These are phyloP conservation scores for Coelinius sp. DNA, from an alignment of 2,888 invertebrate genomes.

Conservation along the genomic window DNA sequence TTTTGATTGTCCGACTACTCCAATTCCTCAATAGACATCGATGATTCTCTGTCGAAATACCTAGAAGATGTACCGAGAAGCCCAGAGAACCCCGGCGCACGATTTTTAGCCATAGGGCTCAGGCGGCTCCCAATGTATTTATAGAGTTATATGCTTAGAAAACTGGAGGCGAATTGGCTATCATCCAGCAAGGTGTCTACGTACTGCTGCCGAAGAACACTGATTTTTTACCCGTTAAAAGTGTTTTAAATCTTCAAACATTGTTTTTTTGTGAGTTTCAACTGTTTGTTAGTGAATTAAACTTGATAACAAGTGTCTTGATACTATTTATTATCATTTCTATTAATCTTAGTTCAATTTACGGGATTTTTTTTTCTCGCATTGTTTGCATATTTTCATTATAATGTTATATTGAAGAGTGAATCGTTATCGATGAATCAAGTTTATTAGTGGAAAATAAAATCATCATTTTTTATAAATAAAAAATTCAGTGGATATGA, in stretches of 20 bases:
- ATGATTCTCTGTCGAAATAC: not conserved
- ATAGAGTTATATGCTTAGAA: conserved; percentile 9
- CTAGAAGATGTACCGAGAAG: not conserved
- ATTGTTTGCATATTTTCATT: not conserved
- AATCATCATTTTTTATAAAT: not conserved
- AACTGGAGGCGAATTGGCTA: conserved; percentile 36
- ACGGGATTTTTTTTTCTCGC: not conserved
- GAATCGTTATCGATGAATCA: not conserved
- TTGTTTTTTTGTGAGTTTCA: not conserved
- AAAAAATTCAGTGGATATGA: not conserved
- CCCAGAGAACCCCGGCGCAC: not conserved
- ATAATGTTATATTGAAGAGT: not conserved
- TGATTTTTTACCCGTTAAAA: not conserved
- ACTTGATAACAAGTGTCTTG: not conserved
- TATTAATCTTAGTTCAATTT: not conserved
- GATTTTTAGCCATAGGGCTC: not conserved
- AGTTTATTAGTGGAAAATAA: not conserved
- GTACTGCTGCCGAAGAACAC: not conserved
- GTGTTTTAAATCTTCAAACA: not conserved
- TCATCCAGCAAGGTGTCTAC: conserved; percentile 28
- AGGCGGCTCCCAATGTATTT: conserved; percentile 1
- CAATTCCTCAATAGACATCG: not conserved
- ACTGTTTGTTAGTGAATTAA: not conserved
- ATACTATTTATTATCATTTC: not conserved
- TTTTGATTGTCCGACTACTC: not conserved